phyloP scores from a whole-genome alignment of 2,113 vertebrate genomes.

The Silurus meridionalis region DNA sequence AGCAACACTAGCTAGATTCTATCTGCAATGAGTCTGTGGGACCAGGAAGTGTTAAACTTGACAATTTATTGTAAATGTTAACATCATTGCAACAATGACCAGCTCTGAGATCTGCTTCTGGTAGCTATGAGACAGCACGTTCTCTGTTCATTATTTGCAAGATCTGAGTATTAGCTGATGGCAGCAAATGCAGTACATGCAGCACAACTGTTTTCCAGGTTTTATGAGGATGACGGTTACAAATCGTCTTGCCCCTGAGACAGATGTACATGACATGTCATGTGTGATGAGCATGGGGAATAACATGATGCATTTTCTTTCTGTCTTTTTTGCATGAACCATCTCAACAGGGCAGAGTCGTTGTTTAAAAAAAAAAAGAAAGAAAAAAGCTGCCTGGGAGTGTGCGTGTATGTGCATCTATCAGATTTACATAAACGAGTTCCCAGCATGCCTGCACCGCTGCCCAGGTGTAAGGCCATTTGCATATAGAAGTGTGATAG shows the following conservation, averaged over 20 bases:
- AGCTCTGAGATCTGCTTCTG: neutral
- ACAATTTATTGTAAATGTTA: neutral
- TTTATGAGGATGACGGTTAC: neutral
- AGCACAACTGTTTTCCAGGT: neutral
- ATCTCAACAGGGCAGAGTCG: constrained; percentile 73
- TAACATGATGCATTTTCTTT: constrained; percentile 7
- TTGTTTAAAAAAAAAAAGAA: constrained; percentile 81
- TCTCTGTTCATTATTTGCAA: neutral
- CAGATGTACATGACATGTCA: neutral
- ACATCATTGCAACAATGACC: constrained; percentile 1
- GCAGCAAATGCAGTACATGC: neutral
- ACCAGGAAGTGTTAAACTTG: neutral
- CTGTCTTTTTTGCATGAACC: constrained; percentile 37
- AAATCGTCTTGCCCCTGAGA: neutral
- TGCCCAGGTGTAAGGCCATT: constrained; percentile 99
- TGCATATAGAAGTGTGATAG: constrained; percentile 99
- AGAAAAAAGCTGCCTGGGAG: constrained; percentile 85
- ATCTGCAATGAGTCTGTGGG: too few relatives aligned
- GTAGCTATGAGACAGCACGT: neutral
- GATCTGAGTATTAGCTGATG: neutral
- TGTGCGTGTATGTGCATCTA: constrained; percentile 68
- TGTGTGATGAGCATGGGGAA: neutral
- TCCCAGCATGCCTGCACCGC: constrained; percentile 89
- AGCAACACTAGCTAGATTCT: neutral
- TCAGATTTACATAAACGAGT: constrained; percentile 99